phyloP scores from a whole-genome alignment of 1,140 invertebrate species.

The Eupristina koningsbergeri region DNA sequence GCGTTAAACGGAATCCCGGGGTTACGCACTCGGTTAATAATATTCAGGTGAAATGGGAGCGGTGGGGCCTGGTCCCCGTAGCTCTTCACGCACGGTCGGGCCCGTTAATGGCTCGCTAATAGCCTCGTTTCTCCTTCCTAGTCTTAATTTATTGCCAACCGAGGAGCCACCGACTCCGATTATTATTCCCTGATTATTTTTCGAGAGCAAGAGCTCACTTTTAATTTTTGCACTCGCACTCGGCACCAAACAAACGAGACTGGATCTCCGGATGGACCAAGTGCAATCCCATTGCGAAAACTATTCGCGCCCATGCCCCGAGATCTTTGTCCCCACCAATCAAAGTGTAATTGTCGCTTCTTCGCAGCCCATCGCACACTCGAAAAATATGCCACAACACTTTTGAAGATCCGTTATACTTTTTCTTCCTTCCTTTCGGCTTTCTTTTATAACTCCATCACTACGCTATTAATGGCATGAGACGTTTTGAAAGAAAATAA shows the following conservation, averaged over 20 bases:
- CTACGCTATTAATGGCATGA: background rate
- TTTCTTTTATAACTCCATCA: background rate
- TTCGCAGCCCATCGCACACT: too few relatives aligned
- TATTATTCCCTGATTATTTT: constrained; percentile 60
- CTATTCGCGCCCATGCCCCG: background rate
- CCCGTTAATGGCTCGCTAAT: constrained; percentile 68
- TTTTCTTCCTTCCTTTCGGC: background rate
- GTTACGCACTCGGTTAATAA: background rate
- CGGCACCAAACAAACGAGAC: background rate
- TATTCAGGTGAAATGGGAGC: constrained; percentile 1
- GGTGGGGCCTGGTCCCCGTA: background rate
- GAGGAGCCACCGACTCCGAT: constrained; percentile 54
- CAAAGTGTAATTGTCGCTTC: background rate
- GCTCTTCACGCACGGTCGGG: constrained; percentile 65
- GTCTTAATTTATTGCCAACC: constrained; percentile 66
- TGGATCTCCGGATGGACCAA: too few relatives aligned
- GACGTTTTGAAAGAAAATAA: background rate
- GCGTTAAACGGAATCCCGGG: constrained; percentile 50
- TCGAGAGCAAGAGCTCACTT: background rate
- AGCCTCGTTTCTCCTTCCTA: constrained; percentile 65
- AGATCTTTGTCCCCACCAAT: background rate
- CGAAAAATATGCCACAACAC: background rate
- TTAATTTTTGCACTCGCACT: background rate
- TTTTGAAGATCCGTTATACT: background rate
- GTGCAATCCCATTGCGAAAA: background rate